Percentiles rank a stretch among this genome's conserved stretches.
Conservation (phyloP, 2,113 vertebrate genomes). For the Dendropsophus ebraccatus region DNA sequence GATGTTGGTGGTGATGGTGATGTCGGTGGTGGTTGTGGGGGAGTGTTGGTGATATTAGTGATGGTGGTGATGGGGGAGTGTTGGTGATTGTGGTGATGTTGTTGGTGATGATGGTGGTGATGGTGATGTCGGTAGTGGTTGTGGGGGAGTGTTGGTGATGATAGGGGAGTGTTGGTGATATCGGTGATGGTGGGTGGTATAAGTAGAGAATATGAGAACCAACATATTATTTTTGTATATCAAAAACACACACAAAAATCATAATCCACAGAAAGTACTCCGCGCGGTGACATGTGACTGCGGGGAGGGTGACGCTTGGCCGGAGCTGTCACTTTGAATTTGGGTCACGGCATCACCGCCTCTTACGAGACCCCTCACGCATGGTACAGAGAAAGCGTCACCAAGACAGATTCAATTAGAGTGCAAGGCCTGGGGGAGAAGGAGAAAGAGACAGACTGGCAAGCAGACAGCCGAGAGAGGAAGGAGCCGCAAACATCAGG, state of each 20-base stretch:
- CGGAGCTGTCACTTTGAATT: slow-evolving; percentile 56
- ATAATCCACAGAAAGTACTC: not conserved
- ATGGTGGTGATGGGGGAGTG: not conserved
- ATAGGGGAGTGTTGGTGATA: too few species aligned
- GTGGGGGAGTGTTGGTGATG: too few species aligned
- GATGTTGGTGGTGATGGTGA: too few species aligned
- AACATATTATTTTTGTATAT: slow-evolving; percentile 48
- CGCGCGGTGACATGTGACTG: slow-evolving; percentile 49
- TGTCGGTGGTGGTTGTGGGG: not conserved
- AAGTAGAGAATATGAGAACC: slow-evolving; percentile 52
- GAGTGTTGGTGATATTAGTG: too few species aligned
- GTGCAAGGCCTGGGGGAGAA: slow-evolving; percentile 33
- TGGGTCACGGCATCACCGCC: slow-evolving; percentile 52
- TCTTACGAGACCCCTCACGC: slow-evolving; percentile 47
- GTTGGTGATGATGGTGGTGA: too few species aligned
- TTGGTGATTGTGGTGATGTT: too few species aligned
- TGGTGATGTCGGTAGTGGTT: not conserved
- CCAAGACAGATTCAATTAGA: slow-evolving; percentile 48
- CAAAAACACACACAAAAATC: slow-evolving; percentile 8
- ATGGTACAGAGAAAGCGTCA: slow-evolving; percentile 38
- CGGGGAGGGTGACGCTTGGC: slow-evolving; percentile 51
- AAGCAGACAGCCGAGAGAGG: not conserved
- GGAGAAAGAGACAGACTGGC: not conserved
- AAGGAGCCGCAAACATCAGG: not conserved
- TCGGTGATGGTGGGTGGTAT: not conserved